Base-by-base conservation (phyloP, 2,113 vertebrate species). In the Hoplias malabaricus region DNA sequence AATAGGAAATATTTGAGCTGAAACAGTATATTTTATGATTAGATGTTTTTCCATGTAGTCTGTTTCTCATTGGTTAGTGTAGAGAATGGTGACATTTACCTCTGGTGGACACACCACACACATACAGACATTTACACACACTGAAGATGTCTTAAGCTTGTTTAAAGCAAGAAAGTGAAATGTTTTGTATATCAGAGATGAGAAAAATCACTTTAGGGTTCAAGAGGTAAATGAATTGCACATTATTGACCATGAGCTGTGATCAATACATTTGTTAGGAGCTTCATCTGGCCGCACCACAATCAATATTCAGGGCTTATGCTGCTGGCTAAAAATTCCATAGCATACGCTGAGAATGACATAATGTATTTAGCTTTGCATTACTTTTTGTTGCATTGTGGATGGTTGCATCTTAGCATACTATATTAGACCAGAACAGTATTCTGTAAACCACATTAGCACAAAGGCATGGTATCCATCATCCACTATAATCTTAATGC, bases 21-120 rank as follows among this genome's bases (percentile, higher is more conserved):
- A 54, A 29, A 90, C 86, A 89, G 82, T 0, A 56, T 33, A 83
- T 91, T 89, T 86, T 88, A 12, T 33, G 12, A 12, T 25, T 10
- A 6, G 19, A 70, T 76, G 25, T 31, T 19, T 7, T 61, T 53
- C 48, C 40, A 63, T 46, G 67, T 77, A 50, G 50, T 25, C n/a
- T 25, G 56, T 9, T 23, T 72, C 42, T 80, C 34, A 81, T 46
- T 57, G 73, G 36, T 73, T 46, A 1, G 13, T 1, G 27, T 0
- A 73, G 77, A 85, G 73, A 88, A 84, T 57, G 75, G 75, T 62
- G 61, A 79, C 79, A 79, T 88, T 84, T 59, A 84, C 82, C 69
- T 80, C 87, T 59, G 25, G n/a, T 14, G 21, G 69, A 67, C 65
- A 78, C 73, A 65, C 53, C 70, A 72, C 69, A 56, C 29, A 72